Evolutionary conservation across 2,888 invertebrate genomes (phyloP).

Genomic region (Unio delphinus): DNA sequence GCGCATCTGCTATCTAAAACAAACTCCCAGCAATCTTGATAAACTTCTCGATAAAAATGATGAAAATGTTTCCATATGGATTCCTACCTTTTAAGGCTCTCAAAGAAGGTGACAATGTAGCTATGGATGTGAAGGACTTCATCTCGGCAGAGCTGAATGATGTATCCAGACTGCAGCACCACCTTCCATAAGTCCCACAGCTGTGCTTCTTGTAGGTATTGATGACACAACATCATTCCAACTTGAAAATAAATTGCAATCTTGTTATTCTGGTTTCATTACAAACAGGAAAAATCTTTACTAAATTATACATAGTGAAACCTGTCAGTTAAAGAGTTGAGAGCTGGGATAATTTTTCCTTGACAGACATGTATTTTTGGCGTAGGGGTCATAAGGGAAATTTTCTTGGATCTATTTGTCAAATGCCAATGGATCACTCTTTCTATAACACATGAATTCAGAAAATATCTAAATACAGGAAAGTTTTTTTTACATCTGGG

Average conservation of each 20-base stretch:
- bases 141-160: slow-evolving; percentile 93
- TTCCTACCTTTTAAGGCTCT: slow-evolving; percentile 87
- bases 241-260: slow-evolving; percentile 73
- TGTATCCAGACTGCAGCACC: slow-evolving; percentile 94
- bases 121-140: slow-evolving; percentile 97
- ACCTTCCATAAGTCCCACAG: slow-evolving; percentile 87
- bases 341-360: no score
- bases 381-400: no score
- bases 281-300: no score
- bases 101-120: slow-evolving; percentile 93
- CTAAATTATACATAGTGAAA: no score
- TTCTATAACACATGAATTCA: no score
- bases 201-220: slow-evolving; percentile 84
- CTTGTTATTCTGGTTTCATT: no score
- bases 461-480: no score
- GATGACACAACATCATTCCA: slow-evolving; percentile 92
- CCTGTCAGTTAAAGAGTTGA: neutral
- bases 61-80: neutral
- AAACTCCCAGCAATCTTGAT: no score
- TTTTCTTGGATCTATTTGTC: no score
- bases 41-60: neutral
- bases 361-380: no score
- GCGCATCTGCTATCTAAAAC: neutral
- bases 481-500: no score
- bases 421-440: no score